Evolutionary conservation across 2,113 vertebrate genomes (phyloP).

Genomic region (Leptobrachium leishanense): DNA sequence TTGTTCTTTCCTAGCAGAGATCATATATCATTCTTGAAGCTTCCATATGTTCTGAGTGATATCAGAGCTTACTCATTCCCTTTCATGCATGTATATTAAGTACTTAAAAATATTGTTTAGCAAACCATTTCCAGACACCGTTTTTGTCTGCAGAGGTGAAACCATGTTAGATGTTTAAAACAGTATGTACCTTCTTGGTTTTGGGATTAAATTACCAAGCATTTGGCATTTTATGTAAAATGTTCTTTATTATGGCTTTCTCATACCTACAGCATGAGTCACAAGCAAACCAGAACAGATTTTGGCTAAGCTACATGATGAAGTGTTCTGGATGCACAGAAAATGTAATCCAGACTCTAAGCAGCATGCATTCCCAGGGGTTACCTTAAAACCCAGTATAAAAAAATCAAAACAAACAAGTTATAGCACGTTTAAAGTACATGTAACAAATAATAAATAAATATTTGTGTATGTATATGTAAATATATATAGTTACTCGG

Average conservation of each 20-base stretch:
- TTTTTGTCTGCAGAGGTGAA: constrained; percentile 55
- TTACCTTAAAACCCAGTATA: constrained; percentile 55
- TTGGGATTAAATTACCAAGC: constrained; percentile 67
- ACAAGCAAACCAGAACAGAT: constrained; percentile 67
- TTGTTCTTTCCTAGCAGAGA: no score
- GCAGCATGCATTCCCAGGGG: constrained; percentile 60
- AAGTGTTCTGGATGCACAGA: constrained; percentile 74
- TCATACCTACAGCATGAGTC: constrained; percentile 73
- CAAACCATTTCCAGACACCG: constrained; percentile 48
- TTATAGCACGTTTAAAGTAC: constrained; percentile 44
- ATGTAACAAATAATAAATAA: constrained; percentile 31
- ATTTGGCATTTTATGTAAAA: constrained; percentile 70
- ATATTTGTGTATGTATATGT: neutral
- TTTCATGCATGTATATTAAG: no score
- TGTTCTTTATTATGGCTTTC: constrained; percentile 66
- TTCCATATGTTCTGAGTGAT: no score
- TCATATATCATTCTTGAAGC: no score
- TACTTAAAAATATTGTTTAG: constrained; percentile 25
- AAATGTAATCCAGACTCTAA: constrained; percentile 68
- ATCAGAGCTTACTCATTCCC: no score
- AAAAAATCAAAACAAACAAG: constrained; percentile 40
- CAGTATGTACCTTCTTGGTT: constrained; percentile 56
- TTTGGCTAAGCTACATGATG: constrained; percentile 69
- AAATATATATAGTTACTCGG: neutral
- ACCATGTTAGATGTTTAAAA: constrained; percentile 31